Evolutionary conservation across 2,888 invertebrate genomes (phyloP).

Genomic region (Apamea monoglypha): DNA sequence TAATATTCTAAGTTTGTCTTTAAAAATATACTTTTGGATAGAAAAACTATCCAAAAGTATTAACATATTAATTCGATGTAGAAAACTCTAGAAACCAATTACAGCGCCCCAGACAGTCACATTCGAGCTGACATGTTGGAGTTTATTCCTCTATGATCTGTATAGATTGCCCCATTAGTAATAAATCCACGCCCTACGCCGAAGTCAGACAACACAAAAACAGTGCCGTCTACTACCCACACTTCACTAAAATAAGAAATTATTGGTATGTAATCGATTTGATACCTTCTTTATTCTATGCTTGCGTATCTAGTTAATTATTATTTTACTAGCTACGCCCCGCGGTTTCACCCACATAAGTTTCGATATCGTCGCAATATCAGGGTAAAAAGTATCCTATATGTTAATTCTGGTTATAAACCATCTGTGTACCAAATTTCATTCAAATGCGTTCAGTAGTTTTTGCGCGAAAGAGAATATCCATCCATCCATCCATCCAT

Average conservation of each 20-base stretch:
- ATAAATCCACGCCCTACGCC: neutral
- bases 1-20: neutral
- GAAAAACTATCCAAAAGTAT: slow-evolving; percentile 45
- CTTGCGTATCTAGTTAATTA: neutral
- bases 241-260: neutral
- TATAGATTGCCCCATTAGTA: neutral
- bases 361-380: too few relatives aligned
- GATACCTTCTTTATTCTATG: neutral
- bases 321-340: neutral
- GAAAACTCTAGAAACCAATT: slow-evolving; percentile 70
- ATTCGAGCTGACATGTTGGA: slow-evolving; percentile 61
- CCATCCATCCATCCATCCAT: too few relatives aligned
- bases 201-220: neutral
- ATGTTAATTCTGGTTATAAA: too few relatives aligned
- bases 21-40: slow-evolving; percentile 21
- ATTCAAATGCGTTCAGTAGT: too few relatives aligned
- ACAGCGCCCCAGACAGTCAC: slow-evolving; percentile 67
- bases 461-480: too few relatives aligned
- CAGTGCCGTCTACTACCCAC: neutral
- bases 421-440: too few relatives aligned
- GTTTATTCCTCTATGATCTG: slow-evolving; percentile 50
- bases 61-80: slow-evolving; percentile 51
- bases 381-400: too few relatives aligned
- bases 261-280: neutral
- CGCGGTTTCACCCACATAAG: too few relatives aligned